phyloP scores from a whole-genome alignment of 2,888 invertebrate genomes.

The Chromoteleia sp. region DNA sequence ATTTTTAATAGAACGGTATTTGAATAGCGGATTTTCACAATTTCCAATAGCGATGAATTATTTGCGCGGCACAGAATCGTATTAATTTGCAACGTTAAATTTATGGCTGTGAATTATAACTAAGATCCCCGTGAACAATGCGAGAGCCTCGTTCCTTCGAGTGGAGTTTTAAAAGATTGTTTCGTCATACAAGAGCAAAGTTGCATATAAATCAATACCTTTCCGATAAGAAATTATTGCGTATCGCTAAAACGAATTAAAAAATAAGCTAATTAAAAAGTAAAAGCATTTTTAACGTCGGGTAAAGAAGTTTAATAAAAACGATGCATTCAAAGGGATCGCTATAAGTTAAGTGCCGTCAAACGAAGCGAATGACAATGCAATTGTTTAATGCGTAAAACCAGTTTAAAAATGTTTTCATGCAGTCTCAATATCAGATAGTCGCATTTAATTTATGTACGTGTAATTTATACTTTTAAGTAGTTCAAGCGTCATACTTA shows the following conservation, averaged over 20 bases:
- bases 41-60: neutral
- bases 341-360: slow-evolving; percentile 6
- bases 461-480: too few relatives aligned
- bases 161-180: slow-evolving; percentile 10
- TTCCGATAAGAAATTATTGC: slow-evolving; percentile 8
- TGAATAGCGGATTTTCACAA: neutral
- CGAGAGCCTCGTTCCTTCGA: neutral
- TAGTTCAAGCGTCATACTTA: too few relatives aligned
- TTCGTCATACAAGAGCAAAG: neutral
- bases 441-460: too few relatives aligned
- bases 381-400: too few relatives aligned
- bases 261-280: too few relatives aligned
- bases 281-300: neutral
- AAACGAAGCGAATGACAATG: too few relatives aligned
- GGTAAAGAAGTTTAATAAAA: neutral
- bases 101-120: slow-evolving; percentile 12
- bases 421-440: too few relatives aligned
- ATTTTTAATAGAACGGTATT: slow-evolving; percentile 20
- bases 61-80: slow-evolving; percentile 3
- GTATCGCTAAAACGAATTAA: neutral
- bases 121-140: slow-evolving; percentile 6
- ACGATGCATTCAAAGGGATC: neutral
- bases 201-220: neutral
- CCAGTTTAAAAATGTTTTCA: too few relatives aligned
- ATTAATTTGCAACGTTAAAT: slow-evolving; percentile 30